Percentiles rank a stretch among this genome's conserved stretches.
These are phyloP conservation scores for Poecile montanus DNA, from an alignment of 2,797 vertebrate species.

Conservation along the genomic window DNA sequence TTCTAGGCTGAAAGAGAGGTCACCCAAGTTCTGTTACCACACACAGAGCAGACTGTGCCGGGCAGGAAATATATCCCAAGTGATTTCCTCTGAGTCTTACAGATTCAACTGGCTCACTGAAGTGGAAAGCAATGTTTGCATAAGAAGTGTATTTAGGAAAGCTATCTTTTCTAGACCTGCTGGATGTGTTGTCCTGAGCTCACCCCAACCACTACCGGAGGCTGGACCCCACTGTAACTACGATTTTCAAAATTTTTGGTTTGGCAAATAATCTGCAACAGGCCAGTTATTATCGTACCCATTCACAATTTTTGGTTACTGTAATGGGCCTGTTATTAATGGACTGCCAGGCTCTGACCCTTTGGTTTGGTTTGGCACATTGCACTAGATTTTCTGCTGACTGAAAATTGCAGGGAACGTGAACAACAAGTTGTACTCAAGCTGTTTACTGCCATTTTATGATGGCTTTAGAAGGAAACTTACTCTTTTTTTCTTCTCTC, in stretches of 20 bases:
- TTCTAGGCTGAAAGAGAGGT: background rate
- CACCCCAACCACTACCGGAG: background rate
- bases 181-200: background rate
- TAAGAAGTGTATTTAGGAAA: background rate
- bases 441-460: background rate
- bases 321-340: background rate
- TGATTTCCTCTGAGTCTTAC: background rate
- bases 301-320: background rate
- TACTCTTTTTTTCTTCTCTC: conserved; percentile 76
- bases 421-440: background rate
- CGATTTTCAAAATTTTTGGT: background rate
- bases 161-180: background rate
- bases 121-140: background rate
- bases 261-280: background rate
- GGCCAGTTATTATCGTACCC: background rate
- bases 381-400: background rate
- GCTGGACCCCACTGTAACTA: background rate
- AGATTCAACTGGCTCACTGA: background rate
- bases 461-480: conserved; percentile 38
- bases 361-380: background rate
- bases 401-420: background rate
- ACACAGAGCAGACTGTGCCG: background rate
- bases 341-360: background rate
- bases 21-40: background rate
- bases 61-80: background rate